These are phyloP conservation scores for Dryomyza anilis DNA, from an alignment of 2,888 invertebrate species.

Conservation along the genomic window DNA sequence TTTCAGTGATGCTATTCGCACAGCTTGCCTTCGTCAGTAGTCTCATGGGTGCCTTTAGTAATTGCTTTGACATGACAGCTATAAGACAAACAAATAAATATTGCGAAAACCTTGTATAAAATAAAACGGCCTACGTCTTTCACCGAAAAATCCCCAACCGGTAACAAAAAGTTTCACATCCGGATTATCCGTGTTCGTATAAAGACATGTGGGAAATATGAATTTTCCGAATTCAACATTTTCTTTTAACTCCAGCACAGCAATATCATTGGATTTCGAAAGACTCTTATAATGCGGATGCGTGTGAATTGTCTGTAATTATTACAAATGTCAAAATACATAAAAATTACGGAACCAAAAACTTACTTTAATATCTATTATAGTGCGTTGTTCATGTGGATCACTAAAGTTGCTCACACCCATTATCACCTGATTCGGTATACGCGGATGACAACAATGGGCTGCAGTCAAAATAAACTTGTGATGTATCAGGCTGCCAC, in stretches of 20 bases:
- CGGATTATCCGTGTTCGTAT: conserved; percentile 43
- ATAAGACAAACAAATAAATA: neutral
- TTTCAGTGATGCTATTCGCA: too few species aligned
- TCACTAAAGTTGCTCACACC: conserved; percentile 45
- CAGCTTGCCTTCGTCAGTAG: too few species aligned
- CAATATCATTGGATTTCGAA: conserved; percentile 50
- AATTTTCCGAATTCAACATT: conserved; percentile 31
- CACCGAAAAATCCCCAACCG: conserved; percentile 52
- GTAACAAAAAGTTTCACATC: conserved; percentile 42
- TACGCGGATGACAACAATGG: conserved; percentile 38
- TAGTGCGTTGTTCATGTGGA: conserved; percentile 25
- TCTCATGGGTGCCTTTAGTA: too few species aligned
- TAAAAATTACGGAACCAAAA: neutral
- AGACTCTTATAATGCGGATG: conserved; percentile 45
- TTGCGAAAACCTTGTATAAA: conserved; percentile 38
- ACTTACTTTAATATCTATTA: conserved; percentile 44
- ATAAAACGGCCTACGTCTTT: too few species aligned
- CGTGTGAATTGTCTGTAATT: conserved; percentile 39
- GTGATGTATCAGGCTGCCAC: conserved; percentile 35
- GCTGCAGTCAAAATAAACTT: conserved; percentile 36
- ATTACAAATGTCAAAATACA: too few species aligned
- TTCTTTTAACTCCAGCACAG: conserved; percentile 42
- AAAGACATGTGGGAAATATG: conserved; percentile 46
- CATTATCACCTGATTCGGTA: conserved; percentile 47
- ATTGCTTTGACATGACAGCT: too few species aligned